Evolutionary conservation across 2,797 vertebrate genomes (phyloP).

Genomic region (Vireo griseus): DNA sequence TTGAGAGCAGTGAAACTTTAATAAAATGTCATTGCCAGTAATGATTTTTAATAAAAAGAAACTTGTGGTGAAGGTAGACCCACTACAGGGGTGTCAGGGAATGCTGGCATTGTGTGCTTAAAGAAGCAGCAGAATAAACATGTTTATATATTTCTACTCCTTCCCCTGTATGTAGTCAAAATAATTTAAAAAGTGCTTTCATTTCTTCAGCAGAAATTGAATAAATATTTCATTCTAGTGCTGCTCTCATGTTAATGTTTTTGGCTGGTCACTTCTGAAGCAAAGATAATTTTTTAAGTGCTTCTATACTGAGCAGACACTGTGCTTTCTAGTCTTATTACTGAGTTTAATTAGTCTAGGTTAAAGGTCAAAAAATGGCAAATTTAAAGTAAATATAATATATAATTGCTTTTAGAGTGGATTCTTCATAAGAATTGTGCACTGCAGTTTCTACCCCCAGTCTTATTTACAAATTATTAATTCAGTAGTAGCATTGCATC

Average conservation of each 20-base stretch:
- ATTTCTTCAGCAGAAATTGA: not conserved
- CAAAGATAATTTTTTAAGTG: not conserved
- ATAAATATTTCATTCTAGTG: not conserved
- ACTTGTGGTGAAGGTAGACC: not conserved
- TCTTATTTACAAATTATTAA: constrained; percentile 44
- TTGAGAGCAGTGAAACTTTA: not conserved
- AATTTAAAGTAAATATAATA: constrained; percentile 1
- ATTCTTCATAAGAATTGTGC: not conserved
- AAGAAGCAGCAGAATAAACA: not conserved
- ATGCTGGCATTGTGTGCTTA: not conserved
- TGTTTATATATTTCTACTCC: not conserved
- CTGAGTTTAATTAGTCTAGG: not conserved
- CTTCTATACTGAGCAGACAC: not conserved
- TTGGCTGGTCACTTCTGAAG: not conserved
- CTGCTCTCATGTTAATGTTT: not conserved
- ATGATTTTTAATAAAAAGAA: not conserved
- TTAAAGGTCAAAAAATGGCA: not conserved
- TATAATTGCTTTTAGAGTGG: not conserved
- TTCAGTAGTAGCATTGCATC: constrained; percentile 11
- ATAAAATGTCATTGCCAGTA: not conserved
- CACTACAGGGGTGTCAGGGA: not conserved
- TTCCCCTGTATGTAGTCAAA: not conserved
- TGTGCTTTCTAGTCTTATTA: not conserved
- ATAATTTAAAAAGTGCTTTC: not conserved
- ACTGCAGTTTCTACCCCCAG: not conserved